Evolutionary conservation across 1,140 invertebrate species (phyloP).

Genomic region (Meloidogyne chitwoodi): DNA sequence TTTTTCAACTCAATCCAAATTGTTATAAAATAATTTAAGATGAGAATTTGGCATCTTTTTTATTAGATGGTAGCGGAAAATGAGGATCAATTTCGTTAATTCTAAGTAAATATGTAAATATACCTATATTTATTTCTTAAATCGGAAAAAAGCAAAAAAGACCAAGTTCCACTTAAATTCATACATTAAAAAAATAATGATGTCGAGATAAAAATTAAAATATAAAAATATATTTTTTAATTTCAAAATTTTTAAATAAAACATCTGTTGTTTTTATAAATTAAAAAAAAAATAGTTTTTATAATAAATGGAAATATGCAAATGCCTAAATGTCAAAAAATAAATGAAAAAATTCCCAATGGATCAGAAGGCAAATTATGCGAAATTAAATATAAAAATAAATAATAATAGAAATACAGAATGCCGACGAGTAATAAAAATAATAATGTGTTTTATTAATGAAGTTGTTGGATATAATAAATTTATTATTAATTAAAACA

Average conservation of each 20-base stretch:
- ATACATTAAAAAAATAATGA: background rate
- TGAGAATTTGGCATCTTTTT: background rate
- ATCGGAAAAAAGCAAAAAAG: background rate
- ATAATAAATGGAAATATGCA: background rate
- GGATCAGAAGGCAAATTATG: background rate
- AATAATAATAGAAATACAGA: background rate
- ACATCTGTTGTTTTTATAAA: background rate
- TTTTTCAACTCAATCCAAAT: background rate
- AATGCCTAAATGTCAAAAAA: background rate
- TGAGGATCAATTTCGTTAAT: background rate
- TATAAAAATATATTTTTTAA: background rate
- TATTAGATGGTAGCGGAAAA: background rate
- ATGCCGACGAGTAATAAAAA: too few relatives aligned
- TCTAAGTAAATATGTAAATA: background rate
- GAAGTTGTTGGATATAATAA: background rate
- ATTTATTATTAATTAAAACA: background rate
- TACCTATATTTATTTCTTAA: too few relatives aligned
- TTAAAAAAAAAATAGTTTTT: background rate
- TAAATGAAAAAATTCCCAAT: background rate
- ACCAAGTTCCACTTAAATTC: background rate
- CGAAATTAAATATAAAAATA: background rate
- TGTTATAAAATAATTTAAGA: background rate
- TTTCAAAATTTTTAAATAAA: background rate
- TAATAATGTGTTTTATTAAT: too few relatives aligned
- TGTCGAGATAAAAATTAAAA: background rate